Conservation (phyloP, 1,140 invertebrate genomes). For the Periplaneta americana region DNA sequence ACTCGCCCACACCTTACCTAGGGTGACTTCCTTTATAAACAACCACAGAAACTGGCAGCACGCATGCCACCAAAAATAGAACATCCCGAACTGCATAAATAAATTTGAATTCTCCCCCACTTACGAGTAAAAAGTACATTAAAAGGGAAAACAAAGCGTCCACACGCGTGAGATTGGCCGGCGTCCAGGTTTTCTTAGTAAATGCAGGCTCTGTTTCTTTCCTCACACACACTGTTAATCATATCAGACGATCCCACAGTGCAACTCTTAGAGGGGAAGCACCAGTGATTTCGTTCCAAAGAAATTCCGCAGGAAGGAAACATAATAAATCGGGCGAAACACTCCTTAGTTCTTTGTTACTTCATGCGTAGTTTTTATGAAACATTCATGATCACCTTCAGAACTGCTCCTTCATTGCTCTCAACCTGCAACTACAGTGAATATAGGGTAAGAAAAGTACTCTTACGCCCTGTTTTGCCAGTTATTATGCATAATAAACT, state of each 20-base stretch:
- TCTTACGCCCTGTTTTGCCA: no score
- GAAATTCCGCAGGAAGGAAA: background rate
- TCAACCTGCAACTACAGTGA: no score
- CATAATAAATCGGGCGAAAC: background rate
- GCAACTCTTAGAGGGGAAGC: background rate
- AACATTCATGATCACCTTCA: no score
- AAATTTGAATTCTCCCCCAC: background rate
- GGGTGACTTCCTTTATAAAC: background rate
- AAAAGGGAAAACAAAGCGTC: background rate
- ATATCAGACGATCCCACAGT: background rate
- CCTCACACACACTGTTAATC: background rate
- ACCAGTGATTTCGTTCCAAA: background rate
- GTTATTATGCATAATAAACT: no score
- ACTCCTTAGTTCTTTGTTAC: no score
- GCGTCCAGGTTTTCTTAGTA: background rate
- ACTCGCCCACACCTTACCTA: background rate
- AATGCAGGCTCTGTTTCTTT: no score
- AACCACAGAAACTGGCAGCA: background rate
- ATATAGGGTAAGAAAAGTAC: no score
- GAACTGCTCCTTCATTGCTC: no score
- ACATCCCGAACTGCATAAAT: background rate
- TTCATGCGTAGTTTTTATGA: no score
- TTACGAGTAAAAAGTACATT: background rate
- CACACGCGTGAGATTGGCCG: background rate
- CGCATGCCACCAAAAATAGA: background rate